Conservation (phyloP, 2,797 vertebrate genomes). For the Enteromius trimaculatus region DNA sequence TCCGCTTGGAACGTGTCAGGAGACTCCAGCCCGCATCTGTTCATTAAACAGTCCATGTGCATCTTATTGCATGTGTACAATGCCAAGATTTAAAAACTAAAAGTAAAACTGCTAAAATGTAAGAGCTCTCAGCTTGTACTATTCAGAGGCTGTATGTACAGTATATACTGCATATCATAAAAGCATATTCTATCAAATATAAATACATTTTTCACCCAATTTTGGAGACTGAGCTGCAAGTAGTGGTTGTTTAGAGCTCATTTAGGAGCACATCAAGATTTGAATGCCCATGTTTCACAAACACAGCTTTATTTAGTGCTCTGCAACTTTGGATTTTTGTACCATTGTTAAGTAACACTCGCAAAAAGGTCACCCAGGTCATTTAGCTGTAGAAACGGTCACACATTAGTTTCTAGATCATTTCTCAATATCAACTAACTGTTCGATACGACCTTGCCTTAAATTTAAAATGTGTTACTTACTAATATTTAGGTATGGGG, state of each 20-base stretch:
- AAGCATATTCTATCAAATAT: background rate
- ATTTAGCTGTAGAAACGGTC: background rate
- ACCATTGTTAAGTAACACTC: background rate
- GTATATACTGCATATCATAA: background rate
- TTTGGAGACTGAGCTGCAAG: background rate
- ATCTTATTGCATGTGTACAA: constrained; percentile 9
- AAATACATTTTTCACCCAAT: background rate
- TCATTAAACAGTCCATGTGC: constrained; percentile 6
- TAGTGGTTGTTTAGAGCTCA: background rate
- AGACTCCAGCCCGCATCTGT: constrained; percentile 15
- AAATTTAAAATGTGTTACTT: background rate
- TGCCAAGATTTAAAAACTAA: background rate
- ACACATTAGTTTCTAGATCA: background rate
- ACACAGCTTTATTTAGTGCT: background rate
- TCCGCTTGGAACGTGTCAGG: constrained; percentile 50
- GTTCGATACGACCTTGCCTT: background rate
- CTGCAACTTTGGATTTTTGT: background rate
- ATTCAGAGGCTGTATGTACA: background rate
- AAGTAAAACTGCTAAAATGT: background rate
- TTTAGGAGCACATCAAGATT: background rate
- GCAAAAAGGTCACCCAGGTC: background rate
- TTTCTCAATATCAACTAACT: background rate
- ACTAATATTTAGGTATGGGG: background rate
- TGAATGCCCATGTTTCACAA: background rate
- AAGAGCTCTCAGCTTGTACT: background rate